Evolutionary conservation across 1,140 invertebrate species (phyloP), one percentile per base, ranked within the genome.

Genomic region (Tribolium castaneum): DNA sequence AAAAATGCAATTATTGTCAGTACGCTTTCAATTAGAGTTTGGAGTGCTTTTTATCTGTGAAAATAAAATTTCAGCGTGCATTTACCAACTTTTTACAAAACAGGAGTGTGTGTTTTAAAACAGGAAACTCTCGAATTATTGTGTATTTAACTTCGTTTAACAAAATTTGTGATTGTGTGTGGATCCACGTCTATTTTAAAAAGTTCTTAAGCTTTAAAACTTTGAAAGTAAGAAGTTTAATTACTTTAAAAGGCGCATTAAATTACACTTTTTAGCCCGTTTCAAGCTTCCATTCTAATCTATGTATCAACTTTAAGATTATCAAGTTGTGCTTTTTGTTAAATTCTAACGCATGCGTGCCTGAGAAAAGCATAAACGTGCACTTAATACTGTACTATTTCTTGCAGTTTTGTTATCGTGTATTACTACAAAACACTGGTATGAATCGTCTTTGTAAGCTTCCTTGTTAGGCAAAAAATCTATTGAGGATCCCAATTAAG

Each of bases 231-330:
- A 66, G 59, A 66, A 66, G 59, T 34, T 66, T 66, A 66, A 66
- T 66, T 66, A 66, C 59, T 66, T 66, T 30, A 66, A n/a, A 30
- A 66, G 30, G 10, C n/a, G 59, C 59, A 66, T 66, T 66, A 66
- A 66, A 39, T 66, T 66, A 66, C 30, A 30, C 34, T 35, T 30
- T 19, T 30, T 25, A 66, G 39, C n/a, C 30, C 3, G 39, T 30
- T 66, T 35, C 0, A 66, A 66, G 25, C 59, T 66, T 25, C 30
- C 59, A 66, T 30, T 66, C 5, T 35, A 66, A 66, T 66, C 25
- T 66, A 25, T 59, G 59, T 59, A 62, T 62, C 56, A 66, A 12
- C 25, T 14, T 30, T 35, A 66, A 66, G n/a, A 34, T 30, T 59
- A 13, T 66, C 12, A 66, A 66, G 30, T 66, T 66, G 25, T 66